Conservation (phyloP, 2,797 vertebrate species). For the Natrix natrix region DNA sequence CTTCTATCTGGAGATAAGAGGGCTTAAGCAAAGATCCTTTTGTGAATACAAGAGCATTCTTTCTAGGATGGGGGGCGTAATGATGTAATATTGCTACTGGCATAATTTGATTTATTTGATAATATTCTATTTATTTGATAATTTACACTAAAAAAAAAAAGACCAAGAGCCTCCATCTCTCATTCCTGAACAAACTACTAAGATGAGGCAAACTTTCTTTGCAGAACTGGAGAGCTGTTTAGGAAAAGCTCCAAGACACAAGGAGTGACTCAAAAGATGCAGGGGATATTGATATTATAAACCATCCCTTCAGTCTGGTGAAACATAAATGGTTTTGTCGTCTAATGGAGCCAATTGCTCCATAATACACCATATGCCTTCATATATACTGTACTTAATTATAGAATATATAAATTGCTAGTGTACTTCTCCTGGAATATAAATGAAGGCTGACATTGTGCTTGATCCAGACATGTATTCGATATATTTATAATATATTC, state of each 20-base stretch:
- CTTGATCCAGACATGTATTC: background rate
- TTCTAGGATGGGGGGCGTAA: background rate
- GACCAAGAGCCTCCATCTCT: background rate
- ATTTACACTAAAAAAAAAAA: background rate
- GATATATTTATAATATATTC: background rate
- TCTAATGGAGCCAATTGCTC: background rate
- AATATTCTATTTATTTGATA: background rate
- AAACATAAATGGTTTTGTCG: background rate
- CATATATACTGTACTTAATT: background rate
- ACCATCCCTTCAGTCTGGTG: background rate
- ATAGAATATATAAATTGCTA: background rate
- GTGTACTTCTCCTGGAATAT: background rate
- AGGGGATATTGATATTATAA: background rate
- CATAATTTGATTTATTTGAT: background rate
- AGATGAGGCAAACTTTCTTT: background rate
- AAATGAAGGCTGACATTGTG: background rate
- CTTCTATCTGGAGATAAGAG: background rate
- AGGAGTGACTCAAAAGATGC: background rate
- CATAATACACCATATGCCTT: background rate
- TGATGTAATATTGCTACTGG: background rate
- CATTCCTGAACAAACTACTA: background rate
- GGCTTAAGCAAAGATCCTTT: background rate
- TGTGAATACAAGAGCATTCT: background rate
- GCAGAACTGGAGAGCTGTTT: background rate
- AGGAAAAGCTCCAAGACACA: background rate